These are phyloP conservation scores for Melanocharis versteri DNA, from an alignment of 2,113 vertebrate species.

Conservation along the genomic window DNA sequence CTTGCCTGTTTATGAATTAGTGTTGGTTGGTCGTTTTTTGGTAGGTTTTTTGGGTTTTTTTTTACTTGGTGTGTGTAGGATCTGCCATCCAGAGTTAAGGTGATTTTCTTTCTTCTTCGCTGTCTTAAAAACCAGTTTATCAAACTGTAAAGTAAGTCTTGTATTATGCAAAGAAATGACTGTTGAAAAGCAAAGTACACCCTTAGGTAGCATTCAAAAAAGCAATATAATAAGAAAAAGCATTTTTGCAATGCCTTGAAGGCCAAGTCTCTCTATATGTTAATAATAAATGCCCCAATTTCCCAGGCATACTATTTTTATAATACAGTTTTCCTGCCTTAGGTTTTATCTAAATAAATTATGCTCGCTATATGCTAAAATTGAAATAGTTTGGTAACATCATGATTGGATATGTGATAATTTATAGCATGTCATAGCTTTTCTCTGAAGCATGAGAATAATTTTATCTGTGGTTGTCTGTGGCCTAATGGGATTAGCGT, in stretches of 20 bases:
- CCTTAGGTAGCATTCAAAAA: neutral
- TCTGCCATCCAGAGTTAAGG: neutral
- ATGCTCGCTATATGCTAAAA: neutral
- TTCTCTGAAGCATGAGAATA: neutral
- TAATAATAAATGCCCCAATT: neutral
- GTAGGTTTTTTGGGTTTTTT: neutral
- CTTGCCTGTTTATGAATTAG: neutral
- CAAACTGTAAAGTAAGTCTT: neutral
- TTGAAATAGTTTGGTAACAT: neutral
- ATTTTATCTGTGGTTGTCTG: neutral
- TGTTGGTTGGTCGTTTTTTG: neutral
- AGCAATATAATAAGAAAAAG: neutral
- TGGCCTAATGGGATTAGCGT: neutral
- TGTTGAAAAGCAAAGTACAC: neutral
- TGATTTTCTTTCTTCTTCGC: neutral
- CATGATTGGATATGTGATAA: neutral
- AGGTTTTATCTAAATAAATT: conserved; percentile 1
- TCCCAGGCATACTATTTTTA: neutral
- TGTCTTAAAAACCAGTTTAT: neutral
- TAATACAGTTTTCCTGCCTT: neutral
- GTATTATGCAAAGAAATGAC: neutral
- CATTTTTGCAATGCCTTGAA: neutral
- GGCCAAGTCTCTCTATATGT: neutral
- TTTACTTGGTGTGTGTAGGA: neutral
- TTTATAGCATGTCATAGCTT: neutral